Base-by-base conservation (phyloP, 1,140 invertebrate species). In the Pseudoatta argentina region DNA sequence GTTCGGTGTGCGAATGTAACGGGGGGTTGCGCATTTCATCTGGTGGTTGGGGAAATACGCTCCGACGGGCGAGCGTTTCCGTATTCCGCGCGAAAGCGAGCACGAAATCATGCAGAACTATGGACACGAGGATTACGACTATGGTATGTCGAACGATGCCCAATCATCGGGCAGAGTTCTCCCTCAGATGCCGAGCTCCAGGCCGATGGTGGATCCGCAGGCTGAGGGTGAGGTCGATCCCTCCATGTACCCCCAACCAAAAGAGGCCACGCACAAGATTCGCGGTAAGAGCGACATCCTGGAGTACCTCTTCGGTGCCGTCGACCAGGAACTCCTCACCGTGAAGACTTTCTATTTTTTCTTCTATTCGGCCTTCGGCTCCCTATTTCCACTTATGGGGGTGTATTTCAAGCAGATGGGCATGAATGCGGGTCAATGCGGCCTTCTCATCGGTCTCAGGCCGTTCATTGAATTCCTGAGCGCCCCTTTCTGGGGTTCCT, bases 331-430 rank as follows among this genome's bases (percentile, higher is more conserved):
- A 93, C 95, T 99, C 64, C 96, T 99, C 75, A 97, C 98, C 5
- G 98, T 99, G 72, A 99, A 99, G 94, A 97, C 98, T 1, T 99
- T 99, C 94, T 99, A 99, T 94, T 99, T 99, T 95, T 99, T 99
- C 96, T 99, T 99, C 95, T 99, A 99, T 94, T 99, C 99, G 2
- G 99, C 99, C 1, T 99, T 99, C 92, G 99, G 99, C 7, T 99
- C 98, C 0, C 96, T 99, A 0, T 99, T 99, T 93, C 99, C 99
- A 0, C 95, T 99, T 39, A 98, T 99, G 97, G 99, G 98, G 27
- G 98, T 99, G 27, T 99, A 99, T 95, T 99, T 99, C 96, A 99
- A 98, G 94, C 98, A 99, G 95, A 97, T 99, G 97, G 99, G 98
- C 8, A 99, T 99, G 98, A 99, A 99, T 95, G 97, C 99, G 0